Conservation (phyloP, 2,888 invertebrate species). For the Frankliniella fusca region DNA sequence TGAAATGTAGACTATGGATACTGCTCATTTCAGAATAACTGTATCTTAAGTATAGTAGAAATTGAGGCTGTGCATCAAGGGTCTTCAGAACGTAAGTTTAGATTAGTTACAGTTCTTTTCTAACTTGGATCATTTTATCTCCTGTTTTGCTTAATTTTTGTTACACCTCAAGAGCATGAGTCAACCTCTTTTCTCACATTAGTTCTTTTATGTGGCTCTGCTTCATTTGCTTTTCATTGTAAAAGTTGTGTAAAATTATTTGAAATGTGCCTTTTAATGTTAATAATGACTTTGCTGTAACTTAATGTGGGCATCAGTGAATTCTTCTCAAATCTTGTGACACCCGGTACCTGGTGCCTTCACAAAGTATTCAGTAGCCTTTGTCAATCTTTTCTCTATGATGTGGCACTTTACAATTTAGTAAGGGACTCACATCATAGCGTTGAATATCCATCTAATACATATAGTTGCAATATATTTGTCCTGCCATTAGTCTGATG, state of each 20-base stretch:
- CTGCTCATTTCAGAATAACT: slow-evolving; percentile 3
- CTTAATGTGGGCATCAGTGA: not conserved
- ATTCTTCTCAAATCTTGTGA: too few species aligned
- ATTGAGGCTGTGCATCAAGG: slow-evolving; percentile 19
- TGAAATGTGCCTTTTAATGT: not conserved
- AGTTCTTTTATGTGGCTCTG: too few species aligned
- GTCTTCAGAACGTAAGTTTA: slow-evolving; percentile 17
- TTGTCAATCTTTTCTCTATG: too few species aligned
- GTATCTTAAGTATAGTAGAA: not conserved
- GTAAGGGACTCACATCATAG: too few species aligned
- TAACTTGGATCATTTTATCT: not conserved
- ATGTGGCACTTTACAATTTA: too few species aligned
- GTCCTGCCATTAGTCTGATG: too few species aligned
- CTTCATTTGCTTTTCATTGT: not conserved
- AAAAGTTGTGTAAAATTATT: not conserved
- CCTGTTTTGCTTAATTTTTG: not conserved
- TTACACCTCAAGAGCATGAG: not conserved
- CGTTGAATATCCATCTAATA: too few species aligned
- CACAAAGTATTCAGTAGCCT: too few species aligned
- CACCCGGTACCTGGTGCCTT: too few species aligned
- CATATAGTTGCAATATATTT: too few species aligned
- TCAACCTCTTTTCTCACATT: not conserved
- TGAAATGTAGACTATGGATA: slow-evolving; percentile 20
- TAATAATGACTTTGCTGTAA: not conserved
- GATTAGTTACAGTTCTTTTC: not conserved